Evolutionary conservation across 2,113 vertebrate genomes (phyloP).

Genomic region (Myodes glareolus): DNA sequence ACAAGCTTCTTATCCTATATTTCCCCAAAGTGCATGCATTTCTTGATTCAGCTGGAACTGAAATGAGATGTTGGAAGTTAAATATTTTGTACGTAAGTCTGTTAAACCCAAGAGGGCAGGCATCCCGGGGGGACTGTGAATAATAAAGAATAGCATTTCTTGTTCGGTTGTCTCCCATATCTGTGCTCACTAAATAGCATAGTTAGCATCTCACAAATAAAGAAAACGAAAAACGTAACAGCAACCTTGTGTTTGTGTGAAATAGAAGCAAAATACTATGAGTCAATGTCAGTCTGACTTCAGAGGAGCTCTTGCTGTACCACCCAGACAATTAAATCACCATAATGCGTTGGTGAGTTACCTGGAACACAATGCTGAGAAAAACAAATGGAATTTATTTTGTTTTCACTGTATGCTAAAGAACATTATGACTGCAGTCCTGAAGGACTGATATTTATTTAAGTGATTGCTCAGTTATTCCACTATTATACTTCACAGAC

Average conservation of each 20-base stretch:
- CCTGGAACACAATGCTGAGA: conserved; percentile 10
- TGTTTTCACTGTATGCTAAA: conserved; percentile 64
- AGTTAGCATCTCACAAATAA: conserved; percentile 28
- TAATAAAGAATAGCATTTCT: conserved; percentile 68
- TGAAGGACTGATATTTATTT: conserved; percentile 47
- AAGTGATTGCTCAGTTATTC: conserved; percentile 27
- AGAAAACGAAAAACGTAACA: neutral
- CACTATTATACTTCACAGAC: conserved; percentile 25
- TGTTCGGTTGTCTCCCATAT: conserved; percentile 43
- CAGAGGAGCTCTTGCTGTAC: conserved; percentile 47
- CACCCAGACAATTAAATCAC: conserved; percentile 70
- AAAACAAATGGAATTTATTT: conserved; percentile 74
- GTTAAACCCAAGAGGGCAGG: neutral
- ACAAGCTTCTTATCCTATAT: neutral
- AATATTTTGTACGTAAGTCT: conserved; percentile 60
- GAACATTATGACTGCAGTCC: neutral
- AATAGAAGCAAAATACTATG: conserved; percentile 48
- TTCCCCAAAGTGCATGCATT: neutral
- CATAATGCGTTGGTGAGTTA: conserved; percentile 48
- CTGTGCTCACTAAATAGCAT: conserved; percentile 31
- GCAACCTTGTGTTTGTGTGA: conserved; percentile 44
- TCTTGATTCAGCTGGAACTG: conserved; percentile 19
- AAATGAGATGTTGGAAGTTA: conserved; percentile 60
- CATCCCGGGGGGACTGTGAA: conserved; percentile 28
- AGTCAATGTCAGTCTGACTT: conserved; percentile 21